These are phyloP conservation scores for Peribatodes rhomboidaria DNA, from an alignment of 2,888 invertebrate species.

Conservation along the genomic window DNA sequence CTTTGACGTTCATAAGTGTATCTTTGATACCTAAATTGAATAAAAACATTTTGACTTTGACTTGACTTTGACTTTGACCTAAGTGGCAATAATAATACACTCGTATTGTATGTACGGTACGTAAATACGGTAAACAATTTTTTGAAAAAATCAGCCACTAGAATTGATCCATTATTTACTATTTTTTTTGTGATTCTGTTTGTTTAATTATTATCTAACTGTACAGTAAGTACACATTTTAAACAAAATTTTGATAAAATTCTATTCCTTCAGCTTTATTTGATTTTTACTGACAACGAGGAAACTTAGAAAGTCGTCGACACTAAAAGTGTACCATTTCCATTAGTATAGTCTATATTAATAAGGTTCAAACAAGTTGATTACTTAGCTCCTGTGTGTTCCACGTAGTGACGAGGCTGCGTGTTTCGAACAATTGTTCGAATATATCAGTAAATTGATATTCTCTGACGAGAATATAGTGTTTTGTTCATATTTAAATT, in stretches of 20 bases:
- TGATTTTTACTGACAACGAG: conserved; percentile 36
- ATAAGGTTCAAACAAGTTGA: conserved; percentile 54
- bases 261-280: background rate
- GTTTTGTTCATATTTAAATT: no score
- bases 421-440: background rate
- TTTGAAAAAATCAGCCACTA: no score
- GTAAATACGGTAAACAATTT: no score
- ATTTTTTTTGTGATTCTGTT: no score
- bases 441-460: background rate
- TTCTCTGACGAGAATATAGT: no score
- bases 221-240: no score
- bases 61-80: background rate
- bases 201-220: background rate
- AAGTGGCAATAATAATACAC: background rate
- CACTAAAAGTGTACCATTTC: conserved; percentile 47
- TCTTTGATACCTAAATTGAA: no score
- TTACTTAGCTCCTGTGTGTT: conserved; percentile 53
- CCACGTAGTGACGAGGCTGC: conserved; percentile 29
- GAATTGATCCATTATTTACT: no score
- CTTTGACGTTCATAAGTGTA: no score
- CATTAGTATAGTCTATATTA: conserved; percentile 56
- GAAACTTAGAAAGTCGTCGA: conserved; percentile 41
- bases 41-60: no score
- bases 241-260: no score
- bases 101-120: no score